Conservation (phyloP, 2,888 invertebrate species). For the Chymomyza fuscimana region DNA sequence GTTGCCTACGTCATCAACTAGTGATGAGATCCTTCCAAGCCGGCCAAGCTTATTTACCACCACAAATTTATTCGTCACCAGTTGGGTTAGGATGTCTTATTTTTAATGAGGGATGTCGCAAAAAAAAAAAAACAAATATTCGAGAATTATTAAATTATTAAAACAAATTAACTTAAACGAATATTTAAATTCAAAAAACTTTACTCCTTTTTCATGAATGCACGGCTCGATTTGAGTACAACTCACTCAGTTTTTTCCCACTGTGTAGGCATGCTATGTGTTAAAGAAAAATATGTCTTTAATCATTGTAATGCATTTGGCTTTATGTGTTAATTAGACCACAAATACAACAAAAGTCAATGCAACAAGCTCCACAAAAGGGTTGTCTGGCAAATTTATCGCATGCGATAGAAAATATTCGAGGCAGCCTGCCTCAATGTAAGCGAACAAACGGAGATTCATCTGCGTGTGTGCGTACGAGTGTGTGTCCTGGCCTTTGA, state of each 20-base stretch:
- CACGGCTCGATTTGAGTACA: no score
- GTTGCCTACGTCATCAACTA: no score
- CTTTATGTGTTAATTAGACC: conserved; percentile 58
- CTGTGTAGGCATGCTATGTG: not conserved
- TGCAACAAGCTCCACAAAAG: conserved; percentile 6
- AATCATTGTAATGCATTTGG: conserved; percentile 44
- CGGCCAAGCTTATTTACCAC: no score
- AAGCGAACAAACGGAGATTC: not conserved
- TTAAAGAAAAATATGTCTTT: conserved; percentile 38
- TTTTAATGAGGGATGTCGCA: no score
- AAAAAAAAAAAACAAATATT: no score
- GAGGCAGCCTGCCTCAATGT: conserved; percentile 63
- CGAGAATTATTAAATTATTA: no score
- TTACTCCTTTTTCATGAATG: no score
- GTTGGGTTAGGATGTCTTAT: no score
- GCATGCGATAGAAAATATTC: conserved; percentile 59
- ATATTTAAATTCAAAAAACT: no score
- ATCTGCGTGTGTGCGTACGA: conserved; percentile 28
- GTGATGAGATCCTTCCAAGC: no score
- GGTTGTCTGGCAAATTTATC: conserved; percentile 29
- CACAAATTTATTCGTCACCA: no score
- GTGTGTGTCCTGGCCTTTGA: conserved; percentile 57
- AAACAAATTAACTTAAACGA: no score
- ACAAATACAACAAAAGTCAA: conserved; percentile 44
- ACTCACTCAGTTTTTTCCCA: not conserved